A percentile compares a stretch with the other conserved stretches of the same genome.
Evolutionary conservation across 2,888 invertebrate genomes (phyloP).

Genomic region (Pammene aurita): DNA sequence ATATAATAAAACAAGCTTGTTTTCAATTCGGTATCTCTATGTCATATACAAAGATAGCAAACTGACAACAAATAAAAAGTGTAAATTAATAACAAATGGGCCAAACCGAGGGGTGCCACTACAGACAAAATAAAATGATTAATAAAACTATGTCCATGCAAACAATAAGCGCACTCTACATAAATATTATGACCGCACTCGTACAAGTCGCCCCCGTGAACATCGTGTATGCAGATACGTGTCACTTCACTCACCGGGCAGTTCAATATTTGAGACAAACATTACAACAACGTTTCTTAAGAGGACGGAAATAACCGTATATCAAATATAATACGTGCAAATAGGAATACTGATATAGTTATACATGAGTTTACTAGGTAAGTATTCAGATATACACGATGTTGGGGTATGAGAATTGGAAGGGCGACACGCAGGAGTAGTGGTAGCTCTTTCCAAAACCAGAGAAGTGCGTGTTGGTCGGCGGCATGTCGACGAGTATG

Average conservation of each 20-base stretch:
- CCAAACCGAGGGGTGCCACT: conserved; percentile 83
- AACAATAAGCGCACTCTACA: conserved; percentile 72
- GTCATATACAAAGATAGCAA: conserved; percentile 52
- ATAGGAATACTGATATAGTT: conserved; percentile 29
- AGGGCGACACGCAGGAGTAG: conserved; percentile 81
- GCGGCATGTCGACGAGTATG: conserved; percentile 76
- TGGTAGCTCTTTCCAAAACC: conserved; percentile 82
- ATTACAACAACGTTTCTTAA: conserved; percentile 11
- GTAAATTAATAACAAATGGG: conserved; percentile 69
- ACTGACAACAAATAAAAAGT: conserved; percentile 54
- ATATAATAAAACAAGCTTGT: conserved; percentile 45
- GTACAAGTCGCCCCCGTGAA: conserved; percentile 54
- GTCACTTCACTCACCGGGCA: conserved; percentile 23
- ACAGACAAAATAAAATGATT: conserved; percentile 67
- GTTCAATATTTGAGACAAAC: conserved; percentile 31
- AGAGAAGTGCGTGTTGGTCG: conserved; percentile 77
- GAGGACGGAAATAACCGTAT: conserved; percentile 32
- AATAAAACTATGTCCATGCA: conserved; percentile 72
- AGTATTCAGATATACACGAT: conserved; percentile 74
- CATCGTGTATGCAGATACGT: conserved; percentile 47
- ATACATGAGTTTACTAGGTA: neutral
- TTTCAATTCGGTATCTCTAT: conserved; percentile 52
- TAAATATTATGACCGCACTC: conserved; percentile 56
- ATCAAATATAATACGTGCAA: conserved; percentile 17
- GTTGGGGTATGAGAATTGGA: conserved; percentile 78